Evolutionary conservation across 1,140 invertebrate species (phyloP), one percentile per base, ranked within the genome.

Genomic region (Hypothenemus hampei): DNA sequence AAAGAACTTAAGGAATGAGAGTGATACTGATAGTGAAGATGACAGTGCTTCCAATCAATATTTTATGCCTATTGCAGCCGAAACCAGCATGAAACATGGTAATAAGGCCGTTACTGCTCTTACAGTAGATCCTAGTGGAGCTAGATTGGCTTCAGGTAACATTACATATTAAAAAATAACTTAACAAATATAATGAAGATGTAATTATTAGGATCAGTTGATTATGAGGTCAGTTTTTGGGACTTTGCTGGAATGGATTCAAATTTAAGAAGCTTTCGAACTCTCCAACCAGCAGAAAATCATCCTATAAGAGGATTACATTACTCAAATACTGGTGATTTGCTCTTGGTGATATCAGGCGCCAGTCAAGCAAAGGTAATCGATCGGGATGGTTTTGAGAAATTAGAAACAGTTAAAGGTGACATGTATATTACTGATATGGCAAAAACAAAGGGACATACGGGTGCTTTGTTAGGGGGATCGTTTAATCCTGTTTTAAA

Each of bases 171-270:
- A 26, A 36, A 16, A 47, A 19, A 1, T 41, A n/a, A n/a, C n/a
- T n/a, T n/a, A n/a, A n/a, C n/a, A n/a, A n/a, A n/a, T n/a, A n/a
- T n/a, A n/a, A n/a, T 50, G 15, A 39, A 13, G 11, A 39, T n/a
- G n/a, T n/a, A n/a, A n/a, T 52, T 48, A 11, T 43, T 21, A 64
- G 95, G 96, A 7, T 90, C 88, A 4, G 82, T 92, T 19, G 94
- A 98, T 68, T 99, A 97, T 74, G 92, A 97, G 61, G 86, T 99
- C 0, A 87, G 86, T 51, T 90, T 98, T 59, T 99, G 93, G 92
- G 96, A 99, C 74, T 99, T 98, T 79, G 88, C 91, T 50, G 95
- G 95, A 6, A 98, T 99, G 93, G 94, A 98, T 72, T 80, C 87
- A 0, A 83, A 86, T 0, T 79, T 97, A 73, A 80, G 87, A 44